These are phyloP conservation scores for Fragum whitleyi DNA, from an alignment of 2,888 invertebrate genomes.

Conservation along the genomic window DNA sequence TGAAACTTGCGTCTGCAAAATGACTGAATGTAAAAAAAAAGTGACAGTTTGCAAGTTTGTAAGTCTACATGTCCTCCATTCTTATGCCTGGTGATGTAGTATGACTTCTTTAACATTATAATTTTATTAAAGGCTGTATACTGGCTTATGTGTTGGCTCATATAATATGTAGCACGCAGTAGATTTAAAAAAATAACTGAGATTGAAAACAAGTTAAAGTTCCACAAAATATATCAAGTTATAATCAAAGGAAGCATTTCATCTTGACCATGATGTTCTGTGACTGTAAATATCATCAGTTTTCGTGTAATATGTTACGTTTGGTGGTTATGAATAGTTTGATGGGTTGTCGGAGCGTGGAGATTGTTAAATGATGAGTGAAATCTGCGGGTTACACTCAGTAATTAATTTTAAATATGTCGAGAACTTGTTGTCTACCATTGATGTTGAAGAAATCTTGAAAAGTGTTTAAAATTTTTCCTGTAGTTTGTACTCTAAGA, in stretches of 20 bases:
- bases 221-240: not conserved
- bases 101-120: too few species aligned
- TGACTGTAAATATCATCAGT: not conserved
- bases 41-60: too few species aligned
- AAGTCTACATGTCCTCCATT: too few species aligned
- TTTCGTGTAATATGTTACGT: slow-evolving; percentile 7
- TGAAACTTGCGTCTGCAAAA: too few species aligned
- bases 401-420: slow-evolving; percentile 17
- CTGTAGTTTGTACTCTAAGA: not conserved
- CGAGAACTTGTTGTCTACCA: not conserved
- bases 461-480: not conserved
- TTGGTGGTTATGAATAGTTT: slow-evolving; percentile 10
- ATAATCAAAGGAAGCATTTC: not conserved
- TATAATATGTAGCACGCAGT: too few species aligned
- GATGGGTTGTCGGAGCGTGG: slow-evolving; percentile 8
- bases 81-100: too few species aligned
- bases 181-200: too few species aligned
- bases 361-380: slow-evolving; percentile 14
- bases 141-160: too few species aligned
- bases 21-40: too few species aligned
- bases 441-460: not conserved
- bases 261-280: not conserved
- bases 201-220: too few species aligned
- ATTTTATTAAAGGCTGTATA: too few species aligned
- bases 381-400: not conserved